phyloP scores from a whole-genome alignment of 2,113 vertebrate species.

The Tauraco erythrolophus region DNA sequence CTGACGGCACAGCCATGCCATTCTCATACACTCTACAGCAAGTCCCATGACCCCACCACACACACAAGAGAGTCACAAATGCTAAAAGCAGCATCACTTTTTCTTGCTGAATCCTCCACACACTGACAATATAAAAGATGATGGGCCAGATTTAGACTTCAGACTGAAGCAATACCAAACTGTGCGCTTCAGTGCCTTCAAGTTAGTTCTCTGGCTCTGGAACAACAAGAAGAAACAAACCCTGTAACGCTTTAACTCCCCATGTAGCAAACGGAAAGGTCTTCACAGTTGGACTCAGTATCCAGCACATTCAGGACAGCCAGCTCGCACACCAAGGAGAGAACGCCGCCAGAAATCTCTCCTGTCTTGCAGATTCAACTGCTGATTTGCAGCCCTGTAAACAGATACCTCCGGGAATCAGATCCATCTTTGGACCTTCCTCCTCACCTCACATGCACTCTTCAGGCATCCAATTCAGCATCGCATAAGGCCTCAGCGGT shows the following conservation, averaged over 20 bases:
- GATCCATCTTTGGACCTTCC: not conserved
- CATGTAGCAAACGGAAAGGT: not conserved
- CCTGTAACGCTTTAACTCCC: not conserved
- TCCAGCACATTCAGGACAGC: not conserved
- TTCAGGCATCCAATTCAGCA: not conserved
- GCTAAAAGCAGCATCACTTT: not conserved
- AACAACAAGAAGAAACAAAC: not conserved
- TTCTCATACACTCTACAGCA: not conserved
- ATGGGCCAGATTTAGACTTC: not conserved
- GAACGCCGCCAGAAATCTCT: not conserved
- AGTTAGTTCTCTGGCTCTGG: not conserved
- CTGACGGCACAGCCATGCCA: not conserved
- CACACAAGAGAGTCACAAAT: not conserved
- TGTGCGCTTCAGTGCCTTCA: not conserved
- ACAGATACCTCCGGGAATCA: not conserved
- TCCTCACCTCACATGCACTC: not conserved
- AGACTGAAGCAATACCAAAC: not conserved
- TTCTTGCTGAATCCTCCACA: not conserved
- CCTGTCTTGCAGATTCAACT: not conserved
- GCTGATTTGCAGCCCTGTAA: not conserved
- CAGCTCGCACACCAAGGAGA: not conserved
- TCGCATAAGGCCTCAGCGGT: fast-evolving
- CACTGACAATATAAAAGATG: not conserved
- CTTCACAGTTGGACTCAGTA: not conserved
- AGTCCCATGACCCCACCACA: not conserved